Evolutionary conservation across 2,113 vertebrate species (phyloP).

Genomic region (Neogobius melanostomus): DNA sequence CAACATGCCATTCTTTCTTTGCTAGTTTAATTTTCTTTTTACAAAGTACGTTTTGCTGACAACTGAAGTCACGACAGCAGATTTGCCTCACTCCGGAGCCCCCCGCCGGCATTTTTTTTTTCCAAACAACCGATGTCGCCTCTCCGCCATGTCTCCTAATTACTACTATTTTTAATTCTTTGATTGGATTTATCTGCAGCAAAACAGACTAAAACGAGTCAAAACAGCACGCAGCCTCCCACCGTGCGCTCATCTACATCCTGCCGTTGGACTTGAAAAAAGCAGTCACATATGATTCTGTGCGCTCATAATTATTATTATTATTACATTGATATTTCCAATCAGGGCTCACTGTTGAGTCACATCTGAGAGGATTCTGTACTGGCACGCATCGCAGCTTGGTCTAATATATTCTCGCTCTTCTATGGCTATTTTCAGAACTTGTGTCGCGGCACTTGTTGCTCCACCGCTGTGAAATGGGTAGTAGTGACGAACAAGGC

Average conservation of each 20-base stretch:
- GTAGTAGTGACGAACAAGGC: slow-evolving; percentile 30
- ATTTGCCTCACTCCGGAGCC: neutral
- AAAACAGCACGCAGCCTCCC: slow-evolving; percentile 20
- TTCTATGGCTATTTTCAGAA: slow-evolving; percentile 50
- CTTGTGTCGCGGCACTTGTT: slow-evolving; percentile 7
- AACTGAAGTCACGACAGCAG: neutral
- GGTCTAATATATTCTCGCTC: slow-evolving; percentile 9
- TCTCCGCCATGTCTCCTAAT: slow-evolving; percentile 13
- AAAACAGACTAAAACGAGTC: slow-evolving; percentile 27
- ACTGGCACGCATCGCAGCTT: slow-evolving; percentile 33
- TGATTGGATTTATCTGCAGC: slow-evolving; percentile 15
- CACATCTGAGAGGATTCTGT: slow-evolving; percentile 34
- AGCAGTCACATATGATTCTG: slow-evolving; percentile 1
- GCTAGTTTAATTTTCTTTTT: neutral
- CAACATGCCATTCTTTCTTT: neutral
- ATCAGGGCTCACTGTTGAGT: slow-evolving; percentile 61
- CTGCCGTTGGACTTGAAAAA: slow-evolving; percentile 46
- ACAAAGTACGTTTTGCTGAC: neutral
- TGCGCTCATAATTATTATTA: slow-evolving; percentile 10
- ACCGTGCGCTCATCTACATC: slow-evolving; percentile 55
- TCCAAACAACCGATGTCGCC: neutral
- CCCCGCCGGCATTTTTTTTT: neutral
- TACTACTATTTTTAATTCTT: slow-evolving; percentile 19
- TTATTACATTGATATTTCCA: slow-evolving; percentile 29
- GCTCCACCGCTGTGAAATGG: slow-evolving; percentile 28